Conservation (phyloP, 2,113 vertebrate genomes). For the Pseudonaja textilis region DNA sequence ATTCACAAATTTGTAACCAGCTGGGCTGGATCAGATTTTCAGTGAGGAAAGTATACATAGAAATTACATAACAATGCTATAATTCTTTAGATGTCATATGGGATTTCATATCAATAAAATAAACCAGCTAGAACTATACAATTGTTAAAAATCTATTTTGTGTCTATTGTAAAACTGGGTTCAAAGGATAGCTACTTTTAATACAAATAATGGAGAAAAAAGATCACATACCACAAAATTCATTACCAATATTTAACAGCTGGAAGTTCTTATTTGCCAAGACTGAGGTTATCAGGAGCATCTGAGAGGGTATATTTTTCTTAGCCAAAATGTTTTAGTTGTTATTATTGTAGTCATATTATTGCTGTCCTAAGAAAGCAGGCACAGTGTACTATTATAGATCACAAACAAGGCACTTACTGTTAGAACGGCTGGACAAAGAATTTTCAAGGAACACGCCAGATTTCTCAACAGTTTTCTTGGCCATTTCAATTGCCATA, state of each 20-base stretch:
- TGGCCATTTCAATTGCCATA: conserved; percentile 83
- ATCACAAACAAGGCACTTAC: conserved; percentile 70
- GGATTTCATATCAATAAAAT: background rate
- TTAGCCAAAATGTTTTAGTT: background rate
- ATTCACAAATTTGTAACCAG: background rate
- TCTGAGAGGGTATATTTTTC: background rate
- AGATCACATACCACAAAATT: background rate
- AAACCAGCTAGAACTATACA: background rate
- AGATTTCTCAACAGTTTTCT: conserved; percentile 77
- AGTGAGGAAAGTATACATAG: background rate
- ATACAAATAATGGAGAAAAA: background rate
- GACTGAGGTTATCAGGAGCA: conserved; percentile 15
- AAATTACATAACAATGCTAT: background rate
- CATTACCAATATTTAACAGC: conserved; percentile 9
- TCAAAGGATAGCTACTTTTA: conserved; percentile 19
- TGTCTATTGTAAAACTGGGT: background rate
- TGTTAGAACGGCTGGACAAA: conserved; percentile 67
- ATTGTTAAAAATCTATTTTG: conserved; percentile 8
- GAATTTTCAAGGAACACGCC: conserved; percentile 71
- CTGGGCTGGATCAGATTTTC: background rate
- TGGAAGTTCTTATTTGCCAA: conserved; percentile 20
- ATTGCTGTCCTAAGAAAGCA: background rate
- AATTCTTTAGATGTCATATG: background rate
- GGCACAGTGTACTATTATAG: background rate
- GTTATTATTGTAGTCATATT: background rate